Percentiles rank a stretch among this genome's conserved stretches.
Conservation (phyloP, 2,888 invertebrate species). For the Melieria omissa region DNA sequence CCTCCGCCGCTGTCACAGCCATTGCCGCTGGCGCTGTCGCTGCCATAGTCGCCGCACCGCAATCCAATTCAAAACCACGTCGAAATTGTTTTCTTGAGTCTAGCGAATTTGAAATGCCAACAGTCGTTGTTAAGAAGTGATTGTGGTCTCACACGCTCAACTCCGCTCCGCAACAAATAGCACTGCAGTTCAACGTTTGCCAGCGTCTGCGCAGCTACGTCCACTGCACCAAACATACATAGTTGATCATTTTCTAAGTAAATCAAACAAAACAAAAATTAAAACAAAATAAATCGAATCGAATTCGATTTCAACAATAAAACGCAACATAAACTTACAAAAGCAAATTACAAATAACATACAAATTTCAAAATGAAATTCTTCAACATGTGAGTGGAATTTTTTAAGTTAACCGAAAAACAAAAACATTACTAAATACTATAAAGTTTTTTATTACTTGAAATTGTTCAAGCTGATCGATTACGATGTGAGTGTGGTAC, state of each 20-base stretch:
- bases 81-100: slow-evolving; percentile 52
- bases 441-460: background rate
- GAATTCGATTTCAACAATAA: slow-evolving; percentile 1
- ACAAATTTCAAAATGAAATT: slow-evolving; percentile 57
- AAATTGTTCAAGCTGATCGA: background rate
- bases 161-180: slow-evolving; percentile 24
- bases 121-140: slow-evolving; percentile 58
- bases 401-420: background rate
- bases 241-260: background rate
- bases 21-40: slow-evolving; percentile 26
- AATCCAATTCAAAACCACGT: slow-evolving; percentile 8
- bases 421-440: background rate
- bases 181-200: too few species aligned
- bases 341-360: slow-evolving; percentile 28
- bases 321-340: slow-evolving; percentile 20
- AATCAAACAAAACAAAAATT: slow-evolving; percentile 25
- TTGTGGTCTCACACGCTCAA: slow-evolving; percentile 55
- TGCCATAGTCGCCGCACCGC: slow-evolving; percentile 40
- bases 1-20: slow-evolving; percentile 7
- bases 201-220: too few species aligned
- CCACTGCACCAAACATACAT: background rate
- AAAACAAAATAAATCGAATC: background rate
- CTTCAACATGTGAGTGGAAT: slow-evolving; percentile 61
- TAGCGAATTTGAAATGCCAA: slow-evolving; percentile 45
- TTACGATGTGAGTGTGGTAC: background rate